phyloP scores from a whole-genome alignment of 1,140 invertebrate species.

The Drosophila navojoa region DNA sequence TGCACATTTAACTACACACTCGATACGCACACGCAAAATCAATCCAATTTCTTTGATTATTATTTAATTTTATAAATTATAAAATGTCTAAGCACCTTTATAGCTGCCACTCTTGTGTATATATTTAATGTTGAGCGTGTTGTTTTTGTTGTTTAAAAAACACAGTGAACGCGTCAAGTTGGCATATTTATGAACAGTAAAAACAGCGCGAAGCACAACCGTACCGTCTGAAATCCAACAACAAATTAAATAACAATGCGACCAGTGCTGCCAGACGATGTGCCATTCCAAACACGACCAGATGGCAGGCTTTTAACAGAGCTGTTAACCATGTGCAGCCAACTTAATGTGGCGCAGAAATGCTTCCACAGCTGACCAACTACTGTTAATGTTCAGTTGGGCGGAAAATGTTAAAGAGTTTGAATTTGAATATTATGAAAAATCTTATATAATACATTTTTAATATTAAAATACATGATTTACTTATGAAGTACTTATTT shows the following conservation, averaged over 20 bases:
- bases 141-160: conserved; percentile 22
- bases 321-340: background rate
- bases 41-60: conserved; percentile 10
- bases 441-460: conserved; percentile 1
- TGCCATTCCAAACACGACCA: background rate
- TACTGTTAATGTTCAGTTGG: background rate
- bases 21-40: background rate
- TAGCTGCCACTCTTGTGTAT: conserved; percentile 1
- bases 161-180: conserved; percentile 38
- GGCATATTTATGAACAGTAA: conserved; percentile 27
- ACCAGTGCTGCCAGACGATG: conserved; percentile 19
- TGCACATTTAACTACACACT: conserved; percentile 11
- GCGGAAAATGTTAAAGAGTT: background rate
- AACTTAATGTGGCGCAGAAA: conserved; percentile 27
- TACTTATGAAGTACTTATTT: conserved; percentile 15
- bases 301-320: conserved; percentile 8
- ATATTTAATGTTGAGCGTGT: background rate
- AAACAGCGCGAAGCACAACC: conserved; percentile 31
- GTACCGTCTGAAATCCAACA: conserved; percentile 48
- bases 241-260: conserved; percentile 45
- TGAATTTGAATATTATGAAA: conserved; percentile 4
- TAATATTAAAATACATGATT: conserved; percentile 20
- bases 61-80: conserved; percentile 1
- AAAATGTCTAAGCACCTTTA: background rate
- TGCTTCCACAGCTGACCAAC: conserved; percentile 4